Conservation (phyloP, 30 jellyfish, hydroid and myxozoan species). For the Aurelia sp. region DNA sequence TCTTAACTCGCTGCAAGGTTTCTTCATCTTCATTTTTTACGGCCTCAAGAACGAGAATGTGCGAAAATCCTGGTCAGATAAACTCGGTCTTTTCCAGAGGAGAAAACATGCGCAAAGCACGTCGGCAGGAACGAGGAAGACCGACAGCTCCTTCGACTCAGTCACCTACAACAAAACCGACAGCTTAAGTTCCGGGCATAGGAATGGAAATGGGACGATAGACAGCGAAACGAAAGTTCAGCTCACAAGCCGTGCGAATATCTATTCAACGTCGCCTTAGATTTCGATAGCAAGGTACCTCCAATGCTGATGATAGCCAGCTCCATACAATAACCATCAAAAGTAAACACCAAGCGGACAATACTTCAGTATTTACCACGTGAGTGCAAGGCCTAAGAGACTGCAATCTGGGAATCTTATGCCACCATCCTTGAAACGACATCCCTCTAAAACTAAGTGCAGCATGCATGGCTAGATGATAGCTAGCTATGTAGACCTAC, state of each 20-base stretch:
- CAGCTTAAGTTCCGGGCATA: constrained; percentile 43
- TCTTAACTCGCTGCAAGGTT: constrained; percentile 81
- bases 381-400: background rate
- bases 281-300: background rate
- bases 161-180: constrained; percentile 65
- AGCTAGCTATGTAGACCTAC: too few relatives aligned
- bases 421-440: too few relatives aligned
- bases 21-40: constrained; percentile 79
- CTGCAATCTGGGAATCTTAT: too few relatives aligned
- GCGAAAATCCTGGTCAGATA: constrained; percentile 83
- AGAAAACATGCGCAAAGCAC: constrained; percentile 20
- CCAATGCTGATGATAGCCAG: too few relatives aligned
- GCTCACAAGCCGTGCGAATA: constrained; percentile 44
- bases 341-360: too few relatives aligned
- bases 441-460: too few relatives aligned
- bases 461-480: too few relatives aligned
- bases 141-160: constrained; percentile 66
- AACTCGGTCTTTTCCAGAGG: constrained; percentile 18
- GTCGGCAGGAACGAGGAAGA: constrained; percentile 53
- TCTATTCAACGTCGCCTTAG: constrained; percentile 40
- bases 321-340: too few relatives aligned
- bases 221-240: constrained; percentile 38
- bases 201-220: constrained; percentile 14
- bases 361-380: too few relatives aligned
- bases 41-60: constrained; percentile 81